These are phyloP conservation scores for Papilio protenor DNA, from an alignment of 2,888 invertebrate species.

Conservation along the genomic window DNA sequence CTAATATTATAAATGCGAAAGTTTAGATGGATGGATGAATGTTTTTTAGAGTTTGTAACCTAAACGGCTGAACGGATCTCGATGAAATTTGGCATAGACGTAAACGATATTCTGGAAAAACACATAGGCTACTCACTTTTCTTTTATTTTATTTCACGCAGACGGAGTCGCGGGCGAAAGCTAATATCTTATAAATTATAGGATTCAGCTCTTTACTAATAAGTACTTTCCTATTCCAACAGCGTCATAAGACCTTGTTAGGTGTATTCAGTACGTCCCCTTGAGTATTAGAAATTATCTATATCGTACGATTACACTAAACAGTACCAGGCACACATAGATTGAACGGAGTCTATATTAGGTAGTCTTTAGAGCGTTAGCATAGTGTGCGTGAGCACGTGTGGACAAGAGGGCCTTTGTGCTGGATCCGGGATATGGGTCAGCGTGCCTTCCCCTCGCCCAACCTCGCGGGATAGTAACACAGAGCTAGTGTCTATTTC, in stretches of 20 bases:
- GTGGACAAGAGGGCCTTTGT: conserved; percentile 72
- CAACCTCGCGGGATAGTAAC: conserved; percentile 59
- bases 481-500: conserved; percentile 35
- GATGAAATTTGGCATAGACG: too few species aligned
- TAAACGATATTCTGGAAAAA: too few species aligned
- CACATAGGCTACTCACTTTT: too few species aligned
- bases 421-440: conserved; percentile 74
- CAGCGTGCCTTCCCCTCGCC: conserved; percentile 70
- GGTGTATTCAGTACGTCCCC: conserved; percentile 12
- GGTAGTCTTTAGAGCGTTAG: conserved; percentile 14
- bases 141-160: too few species aligned
- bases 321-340: conserved; percentile 29
- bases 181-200: neutral
- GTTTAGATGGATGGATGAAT: too few species aligned
- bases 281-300: conserved; percentile 21
- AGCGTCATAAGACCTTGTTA: neutral
- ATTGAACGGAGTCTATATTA: conserved; percentile 3
- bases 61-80: too few species aligned
- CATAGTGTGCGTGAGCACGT: conserved; percentile 55
- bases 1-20: too few species aligned
- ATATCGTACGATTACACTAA: conserved; percentile 17
- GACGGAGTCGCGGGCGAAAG: too few species aligned
- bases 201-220: neutral
- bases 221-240: neutral
- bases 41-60: too few species aligned